phyloP scores from a whole-genome alignment of 2,797 vertebrate genomes.

The Agapornis canus region DNA sequence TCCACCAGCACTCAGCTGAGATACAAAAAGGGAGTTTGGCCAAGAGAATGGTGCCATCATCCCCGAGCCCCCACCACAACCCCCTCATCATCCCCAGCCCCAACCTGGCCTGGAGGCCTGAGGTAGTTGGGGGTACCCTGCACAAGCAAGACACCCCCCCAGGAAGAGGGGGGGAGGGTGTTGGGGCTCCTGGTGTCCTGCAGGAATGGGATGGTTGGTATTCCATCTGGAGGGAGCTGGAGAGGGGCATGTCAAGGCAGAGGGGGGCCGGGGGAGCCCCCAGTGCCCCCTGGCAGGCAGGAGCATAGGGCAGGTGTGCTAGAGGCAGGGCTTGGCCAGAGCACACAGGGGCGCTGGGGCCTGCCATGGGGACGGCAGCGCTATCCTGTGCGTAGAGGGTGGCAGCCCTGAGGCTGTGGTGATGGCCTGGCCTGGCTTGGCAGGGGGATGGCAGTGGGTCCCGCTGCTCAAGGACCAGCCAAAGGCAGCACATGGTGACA shows the following conservation, averaged over 20 bases:
- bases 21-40: conserved; percentile 16
- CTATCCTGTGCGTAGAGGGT: background rate
- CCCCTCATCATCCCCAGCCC: background rate
- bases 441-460: background rate
- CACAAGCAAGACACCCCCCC: background rate
- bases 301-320: fast-evolving
- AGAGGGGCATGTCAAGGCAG: background rate
- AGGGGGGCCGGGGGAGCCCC: background rate
- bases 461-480: background rate
- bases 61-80: background rate
- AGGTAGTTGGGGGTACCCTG: conserved; percentile 73
- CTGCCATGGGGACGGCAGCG: background rate
- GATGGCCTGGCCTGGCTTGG: background rate
- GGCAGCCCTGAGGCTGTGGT: background rate
- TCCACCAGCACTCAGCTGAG: fast-evolving
- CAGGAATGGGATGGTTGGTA: background rate
- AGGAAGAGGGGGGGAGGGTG: background rate
- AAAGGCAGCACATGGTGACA: background rate
- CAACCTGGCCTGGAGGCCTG: conserved; percentile 66
- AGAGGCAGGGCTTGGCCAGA: background rate
- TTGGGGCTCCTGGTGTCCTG: background rate
- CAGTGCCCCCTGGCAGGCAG: background rate
- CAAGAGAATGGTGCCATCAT: background rate
- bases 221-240: background rate
- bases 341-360: fast-evolving